Evolutionary conservation across 2,797 vertebrate species (phyloP).

Genomic region (Coregonus ussuriensis): DNA sequence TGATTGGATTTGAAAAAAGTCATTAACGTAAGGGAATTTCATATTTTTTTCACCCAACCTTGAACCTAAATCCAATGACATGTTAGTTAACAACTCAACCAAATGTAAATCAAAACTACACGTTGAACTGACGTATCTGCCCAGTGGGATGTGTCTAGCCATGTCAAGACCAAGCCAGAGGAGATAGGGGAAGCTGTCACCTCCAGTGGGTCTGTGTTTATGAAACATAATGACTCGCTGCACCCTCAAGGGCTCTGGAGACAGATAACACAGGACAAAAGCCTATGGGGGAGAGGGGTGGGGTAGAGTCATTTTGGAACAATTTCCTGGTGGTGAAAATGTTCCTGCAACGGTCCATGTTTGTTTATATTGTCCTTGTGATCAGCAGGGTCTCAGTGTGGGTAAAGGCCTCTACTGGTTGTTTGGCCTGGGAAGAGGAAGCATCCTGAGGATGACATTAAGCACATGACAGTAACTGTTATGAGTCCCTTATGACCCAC

Average conservation of each 20-base stretch:
- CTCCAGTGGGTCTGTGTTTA: conserved; percentile 64
- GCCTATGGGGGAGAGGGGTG: not conserved
- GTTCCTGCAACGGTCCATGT: not conserved
- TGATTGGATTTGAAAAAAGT: no score
- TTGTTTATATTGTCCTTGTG: not conserved
- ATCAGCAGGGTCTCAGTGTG: not conserved
- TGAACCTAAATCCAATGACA: no score
- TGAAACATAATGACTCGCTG: conserved; percentile 58
- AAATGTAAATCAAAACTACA: no score
- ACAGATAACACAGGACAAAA: not conserved
- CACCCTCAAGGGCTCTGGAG: conserved; percentile 31
- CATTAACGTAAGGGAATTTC: no score
- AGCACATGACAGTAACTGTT: not conserved
- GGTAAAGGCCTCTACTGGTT: not conserved
- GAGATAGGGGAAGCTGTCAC: conserved; percentile 52
- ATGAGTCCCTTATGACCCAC: not conserved
- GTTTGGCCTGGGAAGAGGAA: not conserved
- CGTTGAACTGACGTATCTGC: no score
- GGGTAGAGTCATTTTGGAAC: not conserved
- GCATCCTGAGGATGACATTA: not conserved
- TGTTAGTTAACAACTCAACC: no score
- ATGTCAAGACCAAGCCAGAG: conserved; percentile 45
- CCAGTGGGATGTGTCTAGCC: conserved; percentile 53
- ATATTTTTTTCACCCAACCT: no score
- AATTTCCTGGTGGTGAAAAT: not conserved